Evolutionary conservation across 2,113 vertebrate genomes (phyloP).

Genomic region (Plectropomus leopardus): DNA sequence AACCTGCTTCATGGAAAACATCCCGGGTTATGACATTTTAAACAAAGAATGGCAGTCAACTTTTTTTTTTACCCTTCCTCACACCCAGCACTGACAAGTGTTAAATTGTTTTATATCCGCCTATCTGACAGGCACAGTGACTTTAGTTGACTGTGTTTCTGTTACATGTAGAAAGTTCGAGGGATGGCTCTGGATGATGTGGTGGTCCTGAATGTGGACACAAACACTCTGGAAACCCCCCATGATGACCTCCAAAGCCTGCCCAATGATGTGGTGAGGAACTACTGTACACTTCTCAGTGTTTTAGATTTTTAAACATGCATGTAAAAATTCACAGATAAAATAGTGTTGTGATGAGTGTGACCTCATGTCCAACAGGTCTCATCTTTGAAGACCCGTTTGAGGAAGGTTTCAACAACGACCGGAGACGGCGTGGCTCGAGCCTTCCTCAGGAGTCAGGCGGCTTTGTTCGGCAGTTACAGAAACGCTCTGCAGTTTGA

Average conservation of each 20-base stretch:
- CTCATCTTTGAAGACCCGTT: slow-evolving; percentile 92
- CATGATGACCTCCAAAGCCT: slow-evolving; percentile 97
- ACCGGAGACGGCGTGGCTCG: slow-evolving; percentile 94
- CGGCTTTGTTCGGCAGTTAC: slow-evolving; percentile 96
- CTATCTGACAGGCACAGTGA: not conserved
- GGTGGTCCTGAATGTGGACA: slow-evolving; percentile 95
- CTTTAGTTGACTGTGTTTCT: not conserved
- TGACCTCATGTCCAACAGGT: slow-evolving; percentile 81
- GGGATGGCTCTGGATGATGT: slow-evolving; percentile 90
- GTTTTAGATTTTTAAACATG: not conserved
- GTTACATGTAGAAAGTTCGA: slow-evolving; percentile 89
- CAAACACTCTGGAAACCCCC: slow-evolving; percentile 96
- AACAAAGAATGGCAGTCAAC: not conserved
- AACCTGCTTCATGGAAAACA: too few species aligned
- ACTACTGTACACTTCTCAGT: not conserved
- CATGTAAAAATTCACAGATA: not conserved
- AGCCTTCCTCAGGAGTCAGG: slow-evolving; percentile 96
- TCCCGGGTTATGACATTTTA: too few species aligned
- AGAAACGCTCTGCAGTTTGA: slow-evolving; percentile 94
- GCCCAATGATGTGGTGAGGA: slow-evolving; percentile 94
- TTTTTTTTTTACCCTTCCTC: not conserved
- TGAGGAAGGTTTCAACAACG: slow-evolving; percentile 96
- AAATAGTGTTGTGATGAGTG: not conserved
- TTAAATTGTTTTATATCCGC: not conserved
- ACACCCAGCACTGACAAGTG: not conserved